Conservation (phyloP, 2,797 vertebrate genomes). For the Centropyge bicolor region DNA sequence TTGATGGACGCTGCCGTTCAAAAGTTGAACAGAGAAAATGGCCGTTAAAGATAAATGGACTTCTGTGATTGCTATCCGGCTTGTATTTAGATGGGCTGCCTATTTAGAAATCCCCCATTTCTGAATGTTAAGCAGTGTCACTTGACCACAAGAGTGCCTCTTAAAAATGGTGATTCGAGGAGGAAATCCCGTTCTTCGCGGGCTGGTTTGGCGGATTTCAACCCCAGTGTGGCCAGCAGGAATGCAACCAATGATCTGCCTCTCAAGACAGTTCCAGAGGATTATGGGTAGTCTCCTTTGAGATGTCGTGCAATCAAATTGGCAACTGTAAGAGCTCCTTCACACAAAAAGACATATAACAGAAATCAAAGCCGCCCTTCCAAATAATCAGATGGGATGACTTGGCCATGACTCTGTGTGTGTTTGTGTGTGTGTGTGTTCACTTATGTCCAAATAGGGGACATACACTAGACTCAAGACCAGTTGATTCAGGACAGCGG, state of each 20-base stretch:
- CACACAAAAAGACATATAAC: constrained; percentile 12
- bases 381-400: constrained; percentile 46
- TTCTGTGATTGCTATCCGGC: constrained; percentile 20
- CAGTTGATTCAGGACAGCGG: no score
- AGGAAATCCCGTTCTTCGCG: constrained; percentile 61
- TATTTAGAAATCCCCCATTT: constrained; percentile 45
- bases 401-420: constrained; percentile 10
- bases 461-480: no score
- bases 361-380: constrained; percentile 37
- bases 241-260: constrained; percentile 52
- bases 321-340: constrained; percentile 50
- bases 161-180: constrained; percentile 41
- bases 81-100: constrained; percentile 18
- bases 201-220: constrained; percentile 56
- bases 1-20: constrained; percentile 25
- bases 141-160: constrained; percentile 56
- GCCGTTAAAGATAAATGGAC: constrained; percentile 30
- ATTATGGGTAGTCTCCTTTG: constrained; percentile 59
- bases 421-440: constrained; percentile 30
- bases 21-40: constrained; percentile 24
- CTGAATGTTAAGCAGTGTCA: constrained; percentile 45
- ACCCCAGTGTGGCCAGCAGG: constrained; percentile 57
- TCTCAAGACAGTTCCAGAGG: constrained; percentile 47
- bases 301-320: constrained; percentile 61
- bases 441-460: no score